These are phyloP conservation scores for Festucalex cinctus DNA, from an alignment of 2,113 vertebrate genomes.

Conservation along the genomic window DNA sequence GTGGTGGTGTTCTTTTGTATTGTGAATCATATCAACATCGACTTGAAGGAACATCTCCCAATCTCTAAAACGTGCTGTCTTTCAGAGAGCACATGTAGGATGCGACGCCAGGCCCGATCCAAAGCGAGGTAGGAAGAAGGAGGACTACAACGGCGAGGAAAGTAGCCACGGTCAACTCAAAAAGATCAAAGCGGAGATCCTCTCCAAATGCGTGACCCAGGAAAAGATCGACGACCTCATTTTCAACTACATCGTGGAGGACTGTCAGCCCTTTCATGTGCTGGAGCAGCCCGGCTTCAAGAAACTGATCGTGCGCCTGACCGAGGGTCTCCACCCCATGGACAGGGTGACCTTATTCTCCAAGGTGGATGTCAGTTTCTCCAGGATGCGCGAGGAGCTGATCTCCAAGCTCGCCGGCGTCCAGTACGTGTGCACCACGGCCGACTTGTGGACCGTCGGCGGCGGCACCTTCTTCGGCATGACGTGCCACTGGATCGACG, in stretches of 20 bases:
- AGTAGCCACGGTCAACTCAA: conserved; percentile 63
- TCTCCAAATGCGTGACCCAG: conserved; percentile 64
- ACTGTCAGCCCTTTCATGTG: conserved; percentile 69
- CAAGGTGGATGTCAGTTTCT: conserved; percentile 62
- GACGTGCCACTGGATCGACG: conserved; percentile 73
- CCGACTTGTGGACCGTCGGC: conserved; percentile 66
- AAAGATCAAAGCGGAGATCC: conserved; percentile 61
- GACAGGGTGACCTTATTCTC: conserved; percentile 61
- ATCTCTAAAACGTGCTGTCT: conserved; percentile 7
- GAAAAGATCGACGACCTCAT: conserved; percentile 63
- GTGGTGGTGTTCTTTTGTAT: no score
- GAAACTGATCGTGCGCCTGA: conserved; percentile 64
- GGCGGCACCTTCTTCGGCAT: conserved; percentile 68
- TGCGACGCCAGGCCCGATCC: conserved; percentile 60
- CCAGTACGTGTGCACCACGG: conserved; percentile 71
- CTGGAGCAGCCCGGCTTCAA: conserved; percentile 69
- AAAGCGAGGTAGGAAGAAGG: conserved; percentile 58
- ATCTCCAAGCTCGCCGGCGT: conserved; percentile 54
- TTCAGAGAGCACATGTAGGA: conserved; percentile 68
- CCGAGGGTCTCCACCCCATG: conserved; percentile 64
- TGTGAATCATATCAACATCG: no score
- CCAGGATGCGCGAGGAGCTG: conserved; percentile 65
- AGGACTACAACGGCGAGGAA: conserved; percentile 53
- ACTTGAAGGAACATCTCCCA: no score
- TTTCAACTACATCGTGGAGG: conserved; percentile 70